phyloP scores from a whole-genome alignment of 2,797 vertebrate genomes.

The Anniella stebbinsi region DNA sequence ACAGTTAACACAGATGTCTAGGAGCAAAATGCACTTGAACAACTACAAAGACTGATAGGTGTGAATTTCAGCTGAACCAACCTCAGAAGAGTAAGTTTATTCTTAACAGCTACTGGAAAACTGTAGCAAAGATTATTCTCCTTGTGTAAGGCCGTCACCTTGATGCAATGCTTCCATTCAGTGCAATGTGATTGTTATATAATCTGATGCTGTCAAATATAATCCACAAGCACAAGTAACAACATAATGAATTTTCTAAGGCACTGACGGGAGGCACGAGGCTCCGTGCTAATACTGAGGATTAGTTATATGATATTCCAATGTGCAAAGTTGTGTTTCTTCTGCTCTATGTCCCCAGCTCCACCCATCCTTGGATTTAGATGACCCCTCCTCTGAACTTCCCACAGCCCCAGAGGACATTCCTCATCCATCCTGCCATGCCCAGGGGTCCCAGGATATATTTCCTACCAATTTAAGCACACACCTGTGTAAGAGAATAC shows the following conservation, averaged over 20 bases:
- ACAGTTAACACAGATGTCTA: not conserved
- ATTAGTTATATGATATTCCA: conserved; percentile 5
- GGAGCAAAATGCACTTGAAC: conserved; percentile 15
- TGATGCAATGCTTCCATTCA: conserved; percentile 1
- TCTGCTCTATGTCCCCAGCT: not conserved
- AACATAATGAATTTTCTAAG: conserved; percentile 14
- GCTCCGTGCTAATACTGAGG: conserved; percentile 3
- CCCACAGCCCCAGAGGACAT: not conserved
- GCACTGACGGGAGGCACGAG: not conserved
- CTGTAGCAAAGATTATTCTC: not conserved
- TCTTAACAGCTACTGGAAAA: not conserved
- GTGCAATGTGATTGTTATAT: conserved; percentile 11
- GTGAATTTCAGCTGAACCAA: not conserved
- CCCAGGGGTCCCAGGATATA: not conserved
- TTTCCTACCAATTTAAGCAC: not conserved
- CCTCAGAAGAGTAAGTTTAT: not conserved
- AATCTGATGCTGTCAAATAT: conserved; percentile 27
- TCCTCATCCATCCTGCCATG: not conserved
- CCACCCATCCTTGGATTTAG: not conserved
- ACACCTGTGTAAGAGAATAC: not conserved
- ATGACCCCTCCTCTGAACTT: not conserved
- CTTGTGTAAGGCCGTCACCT: not conserved
- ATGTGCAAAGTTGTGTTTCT: not conserved
- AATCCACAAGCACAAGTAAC: conserved; percentile 14
- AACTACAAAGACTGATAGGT: not conserved